Evolutionary conservation across 2,888 invertebrate genomes (phyloP), one percentile per base, ranked within the genome.

Genomic region (Spodoptera exigua): DNA sequence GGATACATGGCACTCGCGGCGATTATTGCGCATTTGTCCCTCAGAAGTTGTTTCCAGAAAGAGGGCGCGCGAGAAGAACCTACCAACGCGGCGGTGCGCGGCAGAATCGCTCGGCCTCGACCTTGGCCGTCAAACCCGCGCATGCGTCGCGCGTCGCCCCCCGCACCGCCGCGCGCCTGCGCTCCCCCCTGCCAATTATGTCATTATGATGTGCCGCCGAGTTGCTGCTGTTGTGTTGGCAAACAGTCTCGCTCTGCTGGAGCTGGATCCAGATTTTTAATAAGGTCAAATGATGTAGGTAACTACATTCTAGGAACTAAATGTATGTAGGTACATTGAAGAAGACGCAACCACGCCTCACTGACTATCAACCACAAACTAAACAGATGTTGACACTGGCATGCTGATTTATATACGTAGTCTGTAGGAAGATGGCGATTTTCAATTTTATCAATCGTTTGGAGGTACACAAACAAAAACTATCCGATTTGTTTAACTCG

Each of bases 51-150:
- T 86, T 89, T 87, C 82, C 83, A 88, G 84, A 88, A 86, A 84
- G 86, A 88, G 86, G 87, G 85, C 83, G 85, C 85, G 82, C 85
- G 76, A 82, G 86, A 87, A 83, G 86, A 84, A 90, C 92, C 86
- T 84, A 87, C 89, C 89, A 86, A 87, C 84, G 89, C 92, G 92
- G 87, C 92, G 91, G 93, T 89, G 92, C 92, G 92, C 92, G 91
- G 92, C 88, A 74, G 92, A 93, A 89, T 93, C 91, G 91, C 88
- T 83, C 89, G 90, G 87, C 94, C 93, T 93, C 93, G 93, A 93
- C 94, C 94, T 94, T 94, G 94, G 94, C 94, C 94, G 92, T 90
- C 93, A 94, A 93, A 93, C 88, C 80, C 87, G 93, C 94, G 93
- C 93, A 93, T 92, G 93, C 93, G 92, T 85, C 89, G 89, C 90